Percentiles rank a stretch among this genome's conserved stretches.
Conservation (phyloP, 2,888 invertebrate genomes). For the Eupithecia subumbrata region DNA sequence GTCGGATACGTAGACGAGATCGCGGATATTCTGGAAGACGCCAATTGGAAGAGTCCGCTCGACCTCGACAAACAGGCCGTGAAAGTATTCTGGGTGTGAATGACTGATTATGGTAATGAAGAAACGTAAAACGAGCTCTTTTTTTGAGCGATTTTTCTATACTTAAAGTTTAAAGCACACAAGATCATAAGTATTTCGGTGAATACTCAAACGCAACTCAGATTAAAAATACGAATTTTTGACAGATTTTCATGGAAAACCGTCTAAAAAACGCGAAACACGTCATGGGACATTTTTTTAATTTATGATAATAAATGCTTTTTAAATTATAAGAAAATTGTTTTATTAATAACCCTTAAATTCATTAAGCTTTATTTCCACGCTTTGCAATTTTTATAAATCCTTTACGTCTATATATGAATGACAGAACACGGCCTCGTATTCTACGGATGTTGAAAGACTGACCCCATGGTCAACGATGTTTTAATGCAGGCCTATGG, state of each 20-base stretch:
- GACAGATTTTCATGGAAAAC: too few relatives aligned
- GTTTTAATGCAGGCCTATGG: too few relatives aligned
- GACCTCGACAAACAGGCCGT: constrained; percentile 72
- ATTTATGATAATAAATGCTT: not conserved
- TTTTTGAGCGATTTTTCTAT: not conserved
- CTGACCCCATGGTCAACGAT: too few relatives aligned
- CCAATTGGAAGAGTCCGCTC: constrained; percentile 69
- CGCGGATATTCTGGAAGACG: constrained; percentile 59
- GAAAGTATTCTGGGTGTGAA: constrained; percentile 79
- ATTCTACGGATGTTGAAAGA: too few relatives aligned
- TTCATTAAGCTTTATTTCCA: not conserved
- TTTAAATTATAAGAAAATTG: not conserved
- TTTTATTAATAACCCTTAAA: not conserved
- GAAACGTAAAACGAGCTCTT: constrained; percentile 48
- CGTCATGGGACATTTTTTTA: not conserved
- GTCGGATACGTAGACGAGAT: constrained; percentile 67
- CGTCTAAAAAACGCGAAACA: not conserved
- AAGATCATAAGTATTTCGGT: not conserved
- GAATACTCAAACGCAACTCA: not conserved
- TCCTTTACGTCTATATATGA: not conserved
- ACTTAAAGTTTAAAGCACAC: not conserved
- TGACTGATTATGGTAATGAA: constrained; percentile 48
- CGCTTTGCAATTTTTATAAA: not conserved
- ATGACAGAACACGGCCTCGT: too few relatives aligned
- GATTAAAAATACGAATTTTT: not conserved